A percentile compares a stretch with the other conserved stretches of the same genome.
phyloP scores from a whole-genome alignment of 2,888 invertebrate species.

The Cantharis rufa region DNA sequence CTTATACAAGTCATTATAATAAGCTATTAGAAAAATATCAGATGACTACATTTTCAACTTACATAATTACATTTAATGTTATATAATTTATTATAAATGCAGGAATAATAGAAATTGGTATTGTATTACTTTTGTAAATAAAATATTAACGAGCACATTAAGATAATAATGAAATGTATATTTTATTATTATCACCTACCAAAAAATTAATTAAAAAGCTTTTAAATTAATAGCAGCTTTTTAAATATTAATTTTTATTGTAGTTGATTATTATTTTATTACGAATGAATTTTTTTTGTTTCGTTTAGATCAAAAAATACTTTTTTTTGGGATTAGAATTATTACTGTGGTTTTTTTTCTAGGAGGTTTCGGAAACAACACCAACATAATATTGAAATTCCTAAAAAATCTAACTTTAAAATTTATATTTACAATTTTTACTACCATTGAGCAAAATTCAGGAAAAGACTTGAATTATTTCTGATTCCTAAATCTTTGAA shows the following conservation, averaged over 20 bases:
- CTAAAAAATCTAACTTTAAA: not conserved
- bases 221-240: not conserved
- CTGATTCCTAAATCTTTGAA: not conserved
- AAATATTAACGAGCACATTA: not conserved
- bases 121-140: not conserved
- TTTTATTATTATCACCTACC: not conserved
- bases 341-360: no score
- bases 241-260: not conserved
- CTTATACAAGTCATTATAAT: not conserved
- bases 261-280: not conserved
- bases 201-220: not conserved
- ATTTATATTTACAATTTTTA: not conserved
- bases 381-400: not conserved
- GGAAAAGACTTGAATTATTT: not conserved
- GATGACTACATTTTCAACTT: not conserved
- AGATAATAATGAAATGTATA: not conserved
- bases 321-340: no score
- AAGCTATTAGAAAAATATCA: not conserved
- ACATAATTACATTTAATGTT: not conserved
- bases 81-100: not conserved
- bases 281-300: not conserved
- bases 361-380: not conserved
- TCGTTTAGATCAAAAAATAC: no score
- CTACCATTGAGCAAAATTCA: not conserved
- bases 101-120: not conserved